Evolutionary conservation across 2,888 invertebrate species (phyloP).

Genomic region (Lymantria dispar): DNA sequence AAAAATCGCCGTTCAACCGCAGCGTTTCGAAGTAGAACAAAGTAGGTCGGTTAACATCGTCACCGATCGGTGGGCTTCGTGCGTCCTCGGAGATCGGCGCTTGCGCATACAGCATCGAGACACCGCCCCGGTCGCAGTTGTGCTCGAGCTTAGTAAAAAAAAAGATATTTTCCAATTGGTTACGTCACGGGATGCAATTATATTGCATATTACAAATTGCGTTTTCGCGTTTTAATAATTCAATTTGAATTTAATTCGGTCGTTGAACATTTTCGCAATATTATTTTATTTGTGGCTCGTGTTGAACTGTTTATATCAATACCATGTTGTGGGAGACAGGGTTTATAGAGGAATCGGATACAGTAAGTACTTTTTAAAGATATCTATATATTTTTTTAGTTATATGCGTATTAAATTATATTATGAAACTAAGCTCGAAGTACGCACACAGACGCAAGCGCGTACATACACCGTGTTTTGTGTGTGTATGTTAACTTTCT

Average conservation of each 20-base stretch:
- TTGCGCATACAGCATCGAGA: conserved; percentile 65
- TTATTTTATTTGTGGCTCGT: conserved; percentile 50
- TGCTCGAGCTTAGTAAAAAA: conserved; percentile 44
- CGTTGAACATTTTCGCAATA: conserved; percentile 13
- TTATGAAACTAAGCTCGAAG: conserved; percentile 65
- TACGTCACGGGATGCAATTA: conserved; percentile 67
- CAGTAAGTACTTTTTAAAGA: conserved; percentile 58
- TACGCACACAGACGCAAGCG: conserved; percentile 32
- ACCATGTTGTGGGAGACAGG: conserved; percentile 77
- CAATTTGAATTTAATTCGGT: conserved; percentile 26
- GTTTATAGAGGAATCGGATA: conserved; percentile 71
- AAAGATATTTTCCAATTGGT: conserved; percentile 46
- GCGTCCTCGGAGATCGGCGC: conserved; percentile 51
- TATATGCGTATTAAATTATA: conserved; percentile 45
- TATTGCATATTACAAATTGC: conserved; percentile 18
- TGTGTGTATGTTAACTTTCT: conserved; percentile 76
- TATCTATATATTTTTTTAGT: conserved; percentile 13
- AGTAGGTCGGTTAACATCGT: conserved; percentile 75
- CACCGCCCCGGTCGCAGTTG: conserved; percentile 62
- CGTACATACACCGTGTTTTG: conserved; percentile 32
- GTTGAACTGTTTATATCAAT: conserved; percentile 56
- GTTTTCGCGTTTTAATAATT: not conserved
- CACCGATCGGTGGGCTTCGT: conserved; percentile 56
- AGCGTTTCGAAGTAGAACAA: conserved; percentile 71
- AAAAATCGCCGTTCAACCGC: conserved; percentile 66